Evolutionary conservation across 53 echinoderm and acorn worm species (phyloP).

Genomic region (Echinometra lucunter): DNA sequence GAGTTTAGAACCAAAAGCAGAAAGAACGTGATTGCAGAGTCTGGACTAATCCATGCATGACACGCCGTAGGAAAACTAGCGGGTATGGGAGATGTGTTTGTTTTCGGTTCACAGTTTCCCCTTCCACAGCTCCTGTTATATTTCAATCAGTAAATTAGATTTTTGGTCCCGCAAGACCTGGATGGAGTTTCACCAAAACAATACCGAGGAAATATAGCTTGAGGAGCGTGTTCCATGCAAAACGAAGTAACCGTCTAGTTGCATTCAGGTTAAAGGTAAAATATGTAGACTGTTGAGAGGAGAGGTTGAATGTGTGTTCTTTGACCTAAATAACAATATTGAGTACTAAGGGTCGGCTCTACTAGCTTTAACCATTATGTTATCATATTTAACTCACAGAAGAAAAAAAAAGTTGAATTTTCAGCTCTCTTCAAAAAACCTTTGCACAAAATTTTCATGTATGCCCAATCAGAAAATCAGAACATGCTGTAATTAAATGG

Average conservation of each 20-base stretch:
- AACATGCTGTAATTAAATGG: no score
- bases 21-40: not conserved
- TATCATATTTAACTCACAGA: no score
- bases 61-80: conserved; percentile 1
- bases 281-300: not conserved
- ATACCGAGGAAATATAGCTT: conserved; percentile 16
- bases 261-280: not conserved
- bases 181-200: conserved; percentile 30
- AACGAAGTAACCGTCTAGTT: not conserved
- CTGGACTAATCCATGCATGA: not conserved
- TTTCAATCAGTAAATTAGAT: conserved; percentile 44
- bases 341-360: no score
- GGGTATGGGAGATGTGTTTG: not conserved
- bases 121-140: conserved; percentile 30
- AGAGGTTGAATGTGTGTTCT: not conserved
- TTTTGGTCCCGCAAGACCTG: conserved; percentile 32
- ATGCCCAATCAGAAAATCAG: no score
- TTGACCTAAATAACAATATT: not conserved
- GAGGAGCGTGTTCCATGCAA: not conserved
- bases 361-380: no score
- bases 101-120: conserved; percentile 18
- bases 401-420: no score
- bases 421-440: no score
- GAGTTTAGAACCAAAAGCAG: conserved; percentile 6
- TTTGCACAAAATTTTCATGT: no score